Base-by-base conservation (phyloP, 2,797 vertebrate genomes). In the Pseudocheirus occidentalis region DNA sequence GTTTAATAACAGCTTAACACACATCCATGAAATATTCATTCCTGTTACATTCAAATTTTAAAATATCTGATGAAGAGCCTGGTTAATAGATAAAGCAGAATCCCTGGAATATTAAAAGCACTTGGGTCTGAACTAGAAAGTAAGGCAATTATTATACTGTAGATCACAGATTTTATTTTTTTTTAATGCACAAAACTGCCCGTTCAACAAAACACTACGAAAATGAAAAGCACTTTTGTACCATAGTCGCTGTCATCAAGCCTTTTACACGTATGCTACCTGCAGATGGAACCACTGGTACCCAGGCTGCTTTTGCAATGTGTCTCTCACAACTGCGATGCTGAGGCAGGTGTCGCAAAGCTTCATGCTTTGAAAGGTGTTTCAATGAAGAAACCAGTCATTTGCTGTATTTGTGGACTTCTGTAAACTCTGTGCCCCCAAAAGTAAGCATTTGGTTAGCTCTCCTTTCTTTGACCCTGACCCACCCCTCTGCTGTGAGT, bases 1-100 rank as follows among this genome's bases (percentile, higher is more conserved):
- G 94, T 98, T 98, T 98, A 98, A 96, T 98, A 98, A 98, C 97
- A 98, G 96, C 97, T 98, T 98, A 98, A 98, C 95, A 98, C 18
- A 91, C 73, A 92, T 92, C 96, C 95, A 97, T 98, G 96, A 97
- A 98, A 98, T 98, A 98, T 95, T 98, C 89, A 97, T 98, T 98
- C 96, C 97, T 56, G 46, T 93, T 98, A 95, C 95, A 98, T 96
- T 98, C 94, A 98, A 94, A 98, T 98, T 98, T 98, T 97, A 93
- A 98, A 97, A 97, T 98, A 98, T 98, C 98, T 98, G 98, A 98
- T 97, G 91, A 92, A 98, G 58, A 97, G 95, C 50, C 95, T 95
- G 91, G 91, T 95, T 97, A 97, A 98, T 96, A 98, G 98, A 98
- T 98, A 98, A 97, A 98, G 96, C n/a, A 95, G 95, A 97, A 93